A percentile compares a stretch with the other conserved stretches of the same genome.
These are phyloP conservation scores for Chrysolina oricalcia DNA, from an alignment of 2,888 invertebrate genomes.

Conservation along the genomic window DNA sequence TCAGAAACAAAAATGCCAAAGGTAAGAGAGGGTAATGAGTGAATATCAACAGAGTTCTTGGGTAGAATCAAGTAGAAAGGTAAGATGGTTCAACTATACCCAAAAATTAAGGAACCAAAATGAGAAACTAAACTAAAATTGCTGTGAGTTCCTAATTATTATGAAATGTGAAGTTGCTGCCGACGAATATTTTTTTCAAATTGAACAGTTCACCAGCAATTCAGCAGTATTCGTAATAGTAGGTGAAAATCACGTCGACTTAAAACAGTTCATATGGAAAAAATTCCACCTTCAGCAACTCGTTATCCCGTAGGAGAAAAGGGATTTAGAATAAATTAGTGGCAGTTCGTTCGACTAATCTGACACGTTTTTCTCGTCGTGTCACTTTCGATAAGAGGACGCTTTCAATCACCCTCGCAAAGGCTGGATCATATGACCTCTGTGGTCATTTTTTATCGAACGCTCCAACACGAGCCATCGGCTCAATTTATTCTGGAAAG, in stretches of 20 bases:
- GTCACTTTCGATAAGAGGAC: slow-evolving; percentile 41
- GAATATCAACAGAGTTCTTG: too few species aligned
- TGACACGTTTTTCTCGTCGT: slow-evolving; percentile 22
- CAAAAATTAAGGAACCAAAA: too few species aligned
- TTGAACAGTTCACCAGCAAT: too few species aligned
- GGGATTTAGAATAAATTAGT: slow-evolving; percentile 18
- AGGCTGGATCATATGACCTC: slow-evolving; percentile 39
- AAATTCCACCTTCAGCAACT: slow-evolving; percentile 11
- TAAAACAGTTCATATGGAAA: not conserved
- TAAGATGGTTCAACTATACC: too few species aligned
- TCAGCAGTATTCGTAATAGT: not conserved
- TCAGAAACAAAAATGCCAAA: too few species aligned
- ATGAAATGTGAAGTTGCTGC: too few species aligned
- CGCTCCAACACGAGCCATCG: slow-evolving; percentile 29
- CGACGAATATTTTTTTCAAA: too few species aligned
- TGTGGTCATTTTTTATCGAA: slow-evolving; percentile 38
- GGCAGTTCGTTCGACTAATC: slow-evolving; percentile 20
- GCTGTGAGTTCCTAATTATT: too few species aligned
- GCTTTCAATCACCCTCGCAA: slow-evolving; percentile 40
- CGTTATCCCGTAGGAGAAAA: slow-evolving; percentile 17
- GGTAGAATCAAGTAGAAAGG: too few species aligned
- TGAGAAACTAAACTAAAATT: too few species aligned
- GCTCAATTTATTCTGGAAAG: slow-evolving; percentile 43
- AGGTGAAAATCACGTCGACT: not conserved
- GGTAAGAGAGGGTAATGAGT: too few species aligned